phyloP scores from a whole-genome alignment of 2,797 vertebrate genomes.

The Megaceryle alcyon region DNA sequence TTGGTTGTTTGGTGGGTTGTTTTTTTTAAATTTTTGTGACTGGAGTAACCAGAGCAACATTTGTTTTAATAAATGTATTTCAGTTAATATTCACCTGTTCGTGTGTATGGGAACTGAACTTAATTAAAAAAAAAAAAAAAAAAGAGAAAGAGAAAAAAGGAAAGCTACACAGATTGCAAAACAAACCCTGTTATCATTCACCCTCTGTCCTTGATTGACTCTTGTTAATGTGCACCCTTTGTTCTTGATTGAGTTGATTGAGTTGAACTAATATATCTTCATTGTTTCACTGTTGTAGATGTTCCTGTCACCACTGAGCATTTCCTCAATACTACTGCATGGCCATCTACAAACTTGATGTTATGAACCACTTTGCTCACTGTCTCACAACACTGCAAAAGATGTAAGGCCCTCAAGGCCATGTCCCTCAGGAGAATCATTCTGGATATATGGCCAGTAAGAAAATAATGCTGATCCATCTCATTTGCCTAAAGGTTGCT shows the following conservation, averaged over 20 bases:
- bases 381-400: neutral
- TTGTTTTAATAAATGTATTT: neutral
- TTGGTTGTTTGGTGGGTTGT: too few relatives aligned
- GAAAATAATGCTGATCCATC: slow-evolving; percentile 18
- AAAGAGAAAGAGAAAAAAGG: neutral
- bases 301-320: neutral
- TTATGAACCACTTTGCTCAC: neutral
- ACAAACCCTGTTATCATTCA: neutral
- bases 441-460: neutral
- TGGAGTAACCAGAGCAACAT: neutral
- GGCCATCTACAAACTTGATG: neutral
- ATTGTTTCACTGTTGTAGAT: neutral
- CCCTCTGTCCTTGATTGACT: neutral
- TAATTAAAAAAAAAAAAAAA: neutral
- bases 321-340: neutral
- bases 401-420: neutral
- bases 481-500: slow-evolving; percentile 28
- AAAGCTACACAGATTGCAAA: neutral
- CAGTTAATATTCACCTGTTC: neutral
- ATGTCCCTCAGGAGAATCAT: neutral
- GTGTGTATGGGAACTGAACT: neutral
- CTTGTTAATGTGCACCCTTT: neutral
- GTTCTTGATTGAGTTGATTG: neutral
- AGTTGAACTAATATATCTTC: rapidly evolving
- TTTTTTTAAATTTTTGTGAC: neutral